Conservation (phyloP, 2,797 vertebrate genomes). For the Clarias platycephalus region DNA sequence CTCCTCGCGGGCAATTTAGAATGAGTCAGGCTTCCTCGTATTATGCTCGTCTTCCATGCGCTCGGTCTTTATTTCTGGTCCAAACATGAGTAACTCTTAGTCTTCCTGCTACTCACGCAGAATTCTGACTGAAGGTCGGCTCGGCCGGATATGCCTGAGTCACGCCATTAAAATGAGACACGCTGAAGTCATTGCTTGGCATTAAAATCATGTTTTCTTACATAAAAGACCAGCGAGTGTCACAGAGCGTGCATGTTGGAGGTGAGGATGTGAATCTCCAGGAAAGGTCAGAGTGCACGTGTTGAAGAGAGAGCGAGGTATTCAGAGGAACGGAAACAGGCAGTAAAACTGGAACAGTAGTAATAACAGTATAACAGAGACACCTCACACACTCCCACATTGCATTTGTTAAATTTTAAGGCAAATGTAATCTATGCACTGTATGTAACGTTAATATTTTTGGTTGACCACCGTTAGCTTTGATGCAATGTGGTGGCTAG, state of each 20-base stretch:
- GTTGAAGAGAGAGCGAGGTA: constrained; percentile 1
- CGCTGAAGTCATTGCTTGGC: constrained; percentile 30
- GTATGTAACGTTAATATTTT: no score
- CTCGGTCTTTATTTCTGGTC: constrained; percentile 16
- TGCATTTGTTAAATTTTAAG: not conserved
- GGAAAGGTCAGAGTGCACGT: not conserved
- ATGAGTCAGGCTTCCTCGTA: constrained; percentile 47
- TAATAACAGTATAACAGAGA: not conserved
- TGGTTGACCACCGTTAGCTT: no score
- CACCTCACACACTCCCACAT: not conserved
- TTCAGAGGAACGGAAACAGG: not conserved
- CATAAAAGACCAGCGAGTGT: not conserved
- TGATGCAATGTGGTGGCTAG: no score
- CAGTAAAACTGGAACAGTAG: not conserved
- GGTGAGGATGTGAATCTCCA: not conserved
- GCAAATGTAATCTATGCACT: no score
- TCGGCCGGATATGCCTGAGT: constrained; percentile 33
- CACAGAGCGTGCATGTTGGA: not conserved
- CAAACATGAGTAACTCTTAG: constrained; percentile 31
- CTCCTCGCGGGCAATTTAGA: not conserved
- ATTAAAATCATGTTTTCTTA: not conserved
- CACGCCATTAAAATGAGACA: constrained; percentile 25
- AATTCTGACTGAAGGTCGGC: constrained; percentile 23
- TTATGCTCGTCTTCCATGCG: constrained; percentile 15
- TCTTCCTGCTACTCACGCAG: constrained; percentile 36